Evolutionary conservation across 2,113 vertebrate genomes (phyloP).

Genomic region (Tachysurus vachellii): DNA sequence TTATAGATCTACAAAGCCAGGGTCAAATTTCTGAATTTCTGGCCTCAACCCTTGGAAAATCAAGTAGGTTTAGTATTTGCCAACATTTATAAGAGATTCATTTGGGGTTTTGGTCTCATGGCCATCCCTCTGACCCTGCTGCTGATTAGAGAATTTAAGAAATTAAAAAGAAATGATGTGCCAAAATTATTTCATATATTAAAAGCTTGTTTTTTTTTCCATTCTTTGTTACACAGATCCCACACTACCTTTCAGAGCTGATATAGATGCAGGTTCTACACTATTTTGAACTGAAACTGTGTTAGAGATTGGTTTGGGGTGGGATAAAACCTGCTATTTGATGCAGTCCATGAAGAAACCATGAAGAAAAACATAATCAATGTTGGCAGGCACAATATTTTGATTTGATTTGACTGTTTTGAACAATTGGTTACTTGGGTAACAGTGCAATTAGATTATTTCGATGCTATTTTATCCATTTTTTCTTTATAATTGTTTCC

Average conservation of each 20-base stretch:
- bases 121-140: not conserved
- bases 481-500: not conserved
- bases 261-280: not conserved
- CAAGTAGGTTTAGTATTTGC: not conserved
- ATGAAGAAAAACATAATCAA: not conserved
- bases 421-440: not conserved
- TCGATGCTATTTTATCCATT: not conserved
- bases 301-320: not conserved
- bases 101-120: not conserved
- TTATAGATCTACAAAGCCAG: not conserved
- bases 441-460: not conserved
- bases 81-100: not conserved
- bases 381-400: not conserved
- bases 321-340: not conserved
- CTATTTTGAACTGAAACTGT: not conserved
- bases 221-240: not conserved
- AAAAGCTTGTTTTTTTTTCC: not conserved
- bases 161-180: not conserved
- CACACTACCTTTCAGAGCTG: not conserved
- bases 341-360: not conserved
- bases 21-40: not conserved
- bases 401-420: slow-evolving; percentile 1
- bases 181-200: not conserved
- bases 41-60: not conserved
- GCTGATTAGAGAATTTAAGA: not conserved